Percentiles rank a stretch among this genome's conserved stretches.
Conservation (phyloP, 2,888 invertebrate genomes). For the Mythimna ferrago region DNA sequence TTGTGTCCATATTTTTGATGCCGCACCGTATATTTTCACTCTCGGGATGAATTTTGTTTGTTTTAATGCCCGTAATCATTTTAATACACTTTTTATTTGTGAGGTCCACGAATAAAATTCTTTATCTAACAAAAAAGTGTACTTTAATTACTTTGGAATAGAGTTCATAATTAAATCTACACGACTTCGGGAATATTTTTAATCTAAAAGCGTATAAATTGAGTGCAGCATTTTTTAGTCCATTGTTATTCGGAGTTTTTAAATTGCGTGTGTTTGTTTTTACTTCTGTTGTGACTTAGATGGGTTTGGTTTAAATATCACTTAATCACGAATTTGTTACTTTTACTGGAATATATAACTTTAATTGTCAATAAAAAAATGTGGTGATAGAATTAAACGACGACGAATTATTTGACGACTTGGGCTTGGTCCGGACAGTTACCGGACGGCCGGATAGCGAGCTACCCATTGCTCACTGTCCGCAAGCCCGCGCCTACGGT, state of each 20-base stretch:
- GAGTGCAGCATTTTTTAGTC: slow-evolving; percentile 37
- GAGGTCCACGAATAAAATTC: slow-evolving; percentile 29
- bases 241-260: slow-evolving; percentile 45
- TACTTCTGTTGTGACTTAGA: slow-evolving; percentile 18
- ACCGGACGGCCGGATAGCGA: too few species aligned
- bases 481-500: too few species aligned
- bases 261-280: slow-evolving; percentile 20
- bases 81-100: slow-evolving; percentile 49
- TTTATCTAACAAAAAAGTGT: slow-evolving; percentile 35
- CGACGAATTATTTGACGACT: too few species aligned
- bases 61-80: slow-evolving; percentile 53
- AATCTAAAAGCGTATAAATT: slow-evolving; percentile 42
- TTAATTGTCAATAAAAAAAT: not conserved
- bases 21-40: slow-evolving; percentile 47
- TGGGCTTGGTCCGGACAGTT: too few species aligned
- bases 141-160: slow-evolving; percentile 49
- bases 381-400: too few species aligned
- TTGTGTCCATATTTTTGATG: slow-evolving; percentile 56
- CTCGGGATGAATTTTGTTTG: slow-evolving; percentile 51
- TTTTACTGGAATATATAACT: not conserved
- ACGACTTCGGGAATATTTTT: slow-evolving; percentile 34
- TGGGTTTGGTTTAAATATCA: slow-evolving; percentile 13
- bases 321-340: not conserved
- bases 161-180: slow-evolving; percentile 39
- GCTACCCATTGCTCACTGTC: too few species aligned